Percentiles rank a stretch among this genome's conserved stretches.
These are phyloP conservation scores for Villa cingulata DNA, from an alignment of 2,888 invertebrate species.

Conservation along the genomic window DNA sequence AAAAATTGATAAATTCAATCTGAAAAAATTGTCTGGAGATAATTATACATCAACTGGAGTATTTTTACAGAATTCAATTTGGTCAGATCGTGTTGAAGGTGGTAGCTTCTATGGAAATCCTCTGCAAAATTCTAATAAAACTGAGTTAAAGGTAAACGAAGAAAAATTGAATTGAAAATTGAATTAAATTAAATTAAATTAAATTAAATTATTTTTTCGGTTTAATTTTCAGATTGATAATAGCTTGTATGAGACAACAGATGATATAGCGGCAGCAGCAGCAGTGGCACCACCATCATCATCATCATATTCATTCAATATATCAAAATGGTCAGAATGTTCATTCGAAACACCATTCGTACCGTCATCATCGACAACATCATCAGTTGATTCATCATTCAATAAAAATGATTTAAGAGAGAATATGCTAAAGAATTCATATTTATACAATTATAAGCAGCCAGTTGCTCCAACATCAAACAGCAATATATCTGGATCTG, in stretches of 20 bases:
- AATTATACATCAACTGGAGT: slow-evolving; percentile 29
- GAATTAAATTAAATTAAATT: too few relatives aligned
- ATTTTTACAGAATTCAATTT: slow-evolving; percentile 41
- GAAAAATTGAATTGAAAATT: too few relatives aligned
- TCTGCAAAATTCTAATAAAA: slow-evolving; percentile 19
- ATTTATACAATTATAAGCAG: slow-evolving; percentile 13
- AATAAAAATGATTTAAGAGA: slow-evolving; percentile 10
- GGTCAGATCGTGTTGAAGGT: slow-evolving; percentile 35
- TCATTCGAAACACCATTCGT: slow-evolving; percentile 15
- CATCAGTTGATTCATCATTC: slow-evolving; percentile 5
- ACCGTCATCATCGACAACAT: slow-evolving; percentile 8
- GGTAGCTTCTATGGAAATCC: slow-evolving; percentile 24
- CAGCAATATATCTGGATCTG: background rate
- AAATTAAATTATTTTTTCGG: too few relatives aligned
- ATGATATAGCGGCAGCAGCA: slow-evolving; percentile 12
- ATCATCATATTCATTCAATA: slow-evolving; percentile 14
- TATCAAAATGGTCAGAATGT: slow-evolving; percentile 27
- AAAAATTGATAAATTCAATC: too few relatives aligned
- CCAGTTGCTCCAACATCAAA: slow-evolving; percentile 7
- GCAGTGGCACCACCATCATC: too few relatives aligned
- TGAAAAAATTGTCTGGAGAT: background rate
- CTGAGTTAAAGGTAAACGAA: slow-evolving; percentile 10
- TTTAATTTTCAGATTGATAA: slow-evolving; percentile 6
- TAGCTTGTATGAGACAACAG: slow-evolving; percentile 6
- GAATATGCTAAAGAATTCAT: slow-evolving; percentile 13